These are phyloP conservation scores for Sapayoa aenigma DNA, from an alignment of 2,113 vertebrate genomes.

Conservation along the genomic window DNA sequence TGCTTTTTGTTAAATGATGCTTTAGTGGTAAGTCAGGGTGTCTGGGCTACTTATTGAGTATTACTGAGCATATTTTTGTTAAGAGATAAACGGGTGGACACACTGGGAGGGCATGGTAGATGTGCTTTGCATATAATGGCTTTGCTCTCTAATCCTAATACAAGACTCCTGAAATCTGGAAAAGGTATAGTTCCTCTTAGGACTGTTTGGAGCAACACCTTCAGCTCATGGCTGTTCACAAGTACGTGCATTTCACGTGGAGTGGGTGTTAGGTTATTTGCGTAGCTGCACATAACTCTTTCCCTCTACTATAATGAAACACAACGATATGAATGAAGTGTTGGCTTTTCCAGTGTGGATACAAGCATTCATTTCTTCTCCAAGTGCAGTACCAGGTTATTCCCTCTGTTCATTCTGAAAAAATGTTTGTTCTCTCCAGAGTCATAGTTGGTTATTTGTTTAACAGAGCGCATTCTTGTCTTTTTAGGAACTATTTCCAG, in stretches of 20 bases:
- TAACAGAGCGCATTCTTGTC: neutral
- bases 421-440: neutral
- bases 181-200: neutral
- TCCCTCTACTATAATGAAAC: neutral
- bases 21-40: neutral
- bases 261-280: neutral
- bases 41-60: neutral
- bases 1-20: neutral
- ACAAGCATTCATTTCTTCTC: neutral
- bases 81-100: neutral
- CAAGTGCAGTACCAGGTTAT: neutral
- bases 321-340: neutral
- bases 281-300: neutral
- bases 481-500: constrained; percentile 87
- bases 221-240: neutral
- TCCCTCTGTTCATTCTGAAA: neutral
- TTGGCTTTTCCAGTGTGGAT: neutral
- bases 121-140: neutral
- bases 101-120: neutral
- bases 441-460: neutral
- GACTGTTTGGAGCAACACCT: neutral
- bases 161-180: neutral
- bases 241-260: neutral
- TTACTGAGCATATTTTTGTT: neutral
- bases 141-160: neutral